phyloP scores from a whole-genome alignment of 2,113 vertebrate genomes.

The Onychorhynchus coronatus region DNA sequence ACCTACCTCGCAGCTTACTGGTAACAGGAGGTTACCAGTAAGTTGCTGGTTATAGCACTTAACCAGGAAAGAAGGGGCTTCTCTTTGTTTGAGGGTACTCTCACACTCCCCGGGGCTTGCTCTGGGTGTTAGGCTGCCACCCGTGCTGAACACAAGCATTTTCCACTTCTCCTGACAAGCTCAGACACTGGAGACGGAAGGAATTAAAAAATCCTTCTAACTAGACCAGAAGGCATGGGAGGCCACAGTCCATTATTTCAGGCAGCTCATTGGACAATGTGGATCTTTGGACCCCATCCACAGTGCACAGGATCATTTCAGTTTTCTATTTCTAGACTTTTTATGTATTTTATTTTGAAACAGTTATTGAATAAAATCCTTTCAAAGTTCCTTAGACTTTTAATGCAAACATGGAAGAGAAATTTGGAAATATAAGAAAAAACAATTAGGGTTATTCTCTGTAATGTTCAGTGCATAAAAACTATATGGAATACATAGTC shows the following conservation, averaged over 20 bases:
- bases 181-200: not conserved
- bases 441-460: not conserved
- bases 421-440: not conserved
- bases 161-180: not conserved
- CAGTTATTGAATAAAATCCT: not conserved
- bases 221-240: accelerated
- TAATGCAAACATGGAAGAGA: not conserved
- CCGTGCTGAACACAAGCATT: accelerated
- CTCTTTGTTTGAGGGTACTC: not conserved
- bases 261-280: not conserved
- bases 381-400: not conserved
- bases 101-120: accelerated
- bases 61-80: not conserved
- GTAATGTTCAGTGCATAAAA: not conserved
- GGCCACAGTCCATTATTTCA: not conserved
- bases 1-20: not conserved
- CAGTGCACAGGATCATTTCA: accelerated
- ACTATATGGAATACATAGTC: not conserved
- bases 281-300: not conserved
- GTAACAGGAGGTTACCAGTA: too few relatives aligned
- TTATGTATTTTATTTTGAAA: not conserved
- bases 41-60: not conserved
- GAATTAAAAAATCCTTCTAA: not conserved
- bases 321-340: not conserved
- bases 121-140: not conserved